phyloP scores from a whole-genome alignment of 2,797 vertebrate species.

The Clarias fuscus region DNA sequence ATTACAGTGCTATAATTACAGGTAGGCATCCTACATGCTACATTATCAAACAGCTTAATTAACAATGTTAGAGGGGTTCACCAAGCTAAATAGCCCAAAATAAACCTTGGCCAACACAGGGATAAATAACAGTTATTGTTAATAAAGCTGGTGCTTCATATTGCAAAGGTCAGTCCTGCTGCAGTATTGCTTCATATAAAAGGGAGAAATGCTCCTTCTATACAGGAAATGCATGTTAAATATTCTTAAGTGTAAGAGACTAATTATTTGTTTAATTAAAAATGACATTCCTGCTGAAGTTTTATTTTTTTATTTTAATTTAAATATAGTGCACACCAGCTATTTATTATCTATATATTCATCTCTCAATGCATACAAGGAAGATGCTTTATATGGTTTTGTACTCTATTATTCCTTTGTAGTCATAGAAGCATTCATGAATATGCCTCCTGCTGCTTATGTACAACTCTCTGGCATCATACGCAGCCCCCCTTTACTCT shows the following conservation, averaged over 20 bases:
- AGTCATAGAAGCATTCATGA: conserved; percentile 25
- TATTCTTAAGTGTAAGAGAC: background rate
- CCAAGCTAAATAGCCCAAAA: conserved; percentile 68
- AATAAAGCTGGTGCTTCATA: conserved; percentile 66
- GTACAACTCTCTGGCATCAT: conserved; percentile 36
- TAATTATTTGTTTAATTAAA: conserved; percentile 4
- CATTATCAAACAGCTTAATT: conserved; percentile 78
- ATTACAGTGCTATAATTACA: conserved; percentile 81
- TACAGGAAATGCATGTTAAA: background rate
- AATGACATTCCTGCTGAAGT: background rate
- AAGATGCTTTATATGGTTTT: background rate
- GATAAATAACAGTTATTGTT: conserved; percentile 77
- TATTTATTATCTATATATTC: background rate
- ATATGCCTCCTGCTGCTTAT: conserved; percentile 43
- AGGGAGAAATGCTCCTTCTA: background rate
- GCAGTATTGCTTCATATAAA: background rate
- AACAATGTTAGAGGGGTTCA: conserved; percentile 73
- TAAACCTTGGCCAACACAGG: conserved; percentile 68
- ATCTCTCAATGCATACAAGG: background rate
- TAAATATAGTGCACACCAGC: background rate
- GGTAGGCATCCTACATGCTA: conserved; percentile 74
- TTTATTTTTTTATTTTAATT: background rate
- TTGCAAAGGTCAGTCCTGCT: conserved; percentile 63
- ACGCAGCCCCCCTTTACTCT: conserved; percentile 17
- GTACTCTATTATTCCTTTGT: conserved; percentile 5